Conservation (phyloP, 1,140 invertebrate genomes). For the Plutomurus gul region DNA sequence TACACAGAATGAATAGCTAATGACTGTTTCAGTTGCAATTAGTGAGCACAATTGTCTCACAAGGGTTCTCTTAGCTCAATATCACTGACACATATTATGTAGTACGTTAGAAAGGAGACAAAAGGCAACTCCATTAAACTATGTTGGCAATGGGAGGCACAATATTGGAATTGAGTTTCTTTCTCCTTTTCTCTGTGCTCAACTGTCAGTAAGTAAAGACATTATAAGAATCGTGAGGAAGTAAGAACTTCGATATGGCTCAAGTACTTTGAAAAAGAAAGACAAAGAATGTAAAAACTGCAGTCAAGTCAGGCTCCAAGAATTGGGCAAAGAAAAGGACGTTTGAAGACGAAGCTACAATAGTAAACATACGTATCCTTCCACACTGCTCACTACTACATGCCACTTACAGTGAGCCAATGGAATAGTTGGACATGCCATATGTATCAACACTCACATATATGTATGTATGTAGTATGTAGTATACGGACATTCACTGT, state of each 20-base stretch:
- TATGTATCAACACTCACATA: too few relatives aligned
- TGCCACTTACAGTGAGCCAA: not conserved
- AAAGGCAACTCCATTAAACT: not conserved
- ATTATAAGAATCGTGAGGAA: not conserved
- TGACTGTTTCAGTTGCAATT: conserved; percentile 17
- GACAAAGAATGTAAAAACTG: conserved; percentile 15
- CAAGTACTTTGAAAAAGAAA: conserved; percentile 3
- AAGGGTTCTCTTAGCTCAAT: conserved; percentile 11
- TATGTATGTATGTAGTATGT: too few relatives aligned
- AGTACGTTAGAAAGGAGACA: not conserved
- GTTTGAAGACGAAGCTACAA: not conserved
- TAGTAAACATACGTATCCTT: not conserved
- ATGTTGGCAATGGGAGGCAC: not conserved
- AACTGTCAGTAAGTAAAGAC: conserved; percentile 16
- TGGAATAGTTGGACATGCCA: too few relatives aligned
- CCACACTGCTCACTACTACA: not conserved
- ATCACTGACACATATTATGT: not conserved
- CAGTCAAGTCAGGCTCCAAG: not conserved
- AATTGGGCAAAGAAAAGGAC: not conserved
- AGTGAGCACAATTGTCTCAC: not conserved
- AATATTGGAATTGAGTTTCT: conserved; percentile 13
- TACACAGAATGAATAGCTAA: conserved; percentile 20
- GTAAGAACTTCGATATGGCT: not conserved
- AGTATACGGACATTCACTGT: not conserved
- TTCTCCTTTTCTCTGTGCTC: not conserved